These are phyloP conservation scores for Rhagoletis pomonella DNA, from an alignment of 1,140 invertebrate genomes.

Conservation along the genomic window DNA sequence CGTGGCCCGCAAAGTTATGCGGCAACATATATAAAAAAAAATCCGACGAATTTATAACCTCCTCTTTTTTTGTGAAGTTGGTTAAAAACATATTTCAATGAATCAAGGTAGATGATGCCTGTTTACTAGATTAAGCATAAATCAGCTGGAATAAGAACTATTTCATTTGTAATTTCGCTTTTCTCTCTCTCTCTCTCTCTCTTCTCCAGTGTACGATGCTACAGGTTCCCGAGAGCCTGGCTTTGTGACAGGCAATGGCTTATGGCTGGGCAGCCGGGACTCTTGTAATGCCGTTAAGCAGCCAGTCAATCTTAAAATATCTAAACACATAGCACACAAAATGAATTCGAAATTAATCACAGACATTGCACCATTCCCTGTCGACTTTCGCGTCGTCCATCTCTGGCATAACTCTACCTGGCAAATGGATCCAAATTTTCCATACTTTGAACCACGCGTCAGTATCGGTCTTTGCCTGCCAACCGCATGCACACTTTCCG, in stretches of 20 bases:
- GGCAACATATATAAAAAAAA: too few relatives aligned
- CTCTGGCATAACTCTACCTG: slow-evolving; percentile 18
- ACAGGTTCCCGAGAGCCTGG: neutral
- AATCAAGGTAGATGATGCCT: too few relatives aligned
- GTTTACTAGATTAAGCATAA: too few relatives aligned
- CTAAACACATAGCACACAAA: neutral
- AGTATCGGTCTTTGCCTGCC: slow-evolving; percentile 1
- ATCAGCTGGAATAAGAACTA: too few relatives aligned
- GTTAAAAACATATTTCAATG: too few relatives aligned
- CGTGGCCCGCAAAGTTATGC: too few relatives aligned
- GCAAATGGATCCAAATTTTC: slow-evolving; percentile 22
- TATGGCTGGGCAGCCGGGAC: slow-evolving; percentile 8
- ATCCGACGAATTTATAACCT: too few relatives aligned
- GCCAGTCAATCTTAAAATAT: slow-evolving; percentile 7
- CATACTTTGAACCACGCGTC: neutral
- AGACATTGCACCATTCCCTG: neutral
- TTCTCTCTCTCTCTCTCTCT: too few relatives aligned
- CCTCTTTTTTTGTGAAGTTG: too few relatives aligned
- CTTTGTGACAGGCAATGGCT: neutral
- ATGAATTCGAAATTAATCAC: slow-evolving; percentile 26
- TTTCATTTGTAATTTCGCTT: too few relatives aligned
- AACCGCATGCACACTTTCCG: neutral
- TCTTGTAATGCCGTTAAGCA: neutral
- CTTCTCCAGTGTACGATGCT: neutral
- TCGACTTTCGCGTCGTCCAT: neutral